Base-by-base conservation (phyloP, 2,888 invertebrate genomes). In the Tinea pellionella region DNA sequence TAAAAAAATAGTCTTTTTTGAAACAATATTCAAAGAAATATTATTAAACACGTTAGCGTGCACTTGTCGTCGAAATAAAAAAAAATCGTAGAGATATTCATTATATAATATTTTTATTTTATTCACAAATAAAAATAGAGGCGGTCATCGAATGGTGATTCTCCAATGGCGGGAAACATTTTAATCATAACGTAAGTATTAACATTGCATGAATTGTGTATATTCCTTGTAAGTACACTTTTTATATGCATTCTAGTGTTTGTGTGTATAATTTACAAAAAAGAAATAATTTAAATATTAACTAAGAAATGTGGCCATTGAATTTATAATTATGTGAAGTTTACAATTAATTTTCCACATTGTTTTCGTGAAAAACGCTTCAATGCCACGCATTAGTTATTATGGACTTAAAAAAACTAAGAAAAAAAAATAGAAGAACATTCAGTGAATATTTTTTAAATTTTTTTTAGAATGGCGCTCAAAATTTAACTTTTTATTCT, bases 91-190 rank as follows among this genome's bases (percentile, higher is more conserved):
- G 15, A 43, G 4, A 43, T 8, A 43, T 43, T 13, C 15, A n/a
- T n/a, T n/a, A n/a, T n/a, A n/a, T n/a, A n/a, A 13, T 43, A 43
- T 43, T 43, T 43, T n/a, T n/a, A n/a, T 13, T 43, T 15, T 43
- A 43, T 43, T 15, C 12, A 43, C 19, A 6, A 15, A 53, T 53
- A 15, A 15, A 16, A n/a, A n/a, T n/a, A n/a, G n/a, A 15, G 16
- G 56, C 56, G 56, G 56, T 56, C 56, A 56, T 29, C 56, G 56
- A 56, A 56, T 29, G 56, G 56, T 30, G 30, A n/a, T 56, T 30
- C 57, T 32, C 57, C n/a, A n/a, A 32, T 57, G 57, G 32, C 57
- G 57, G 57, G 57, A 57, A 56, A 57, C 15, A 57, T 57, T 57
- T 57, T 32, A 57, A 30, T 57, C 57, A 57, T 57, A 30, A 30